phyloP scores from a whole-genome alignment of 2,888 invertebrate species.

The Sycophila texana region DNA sequence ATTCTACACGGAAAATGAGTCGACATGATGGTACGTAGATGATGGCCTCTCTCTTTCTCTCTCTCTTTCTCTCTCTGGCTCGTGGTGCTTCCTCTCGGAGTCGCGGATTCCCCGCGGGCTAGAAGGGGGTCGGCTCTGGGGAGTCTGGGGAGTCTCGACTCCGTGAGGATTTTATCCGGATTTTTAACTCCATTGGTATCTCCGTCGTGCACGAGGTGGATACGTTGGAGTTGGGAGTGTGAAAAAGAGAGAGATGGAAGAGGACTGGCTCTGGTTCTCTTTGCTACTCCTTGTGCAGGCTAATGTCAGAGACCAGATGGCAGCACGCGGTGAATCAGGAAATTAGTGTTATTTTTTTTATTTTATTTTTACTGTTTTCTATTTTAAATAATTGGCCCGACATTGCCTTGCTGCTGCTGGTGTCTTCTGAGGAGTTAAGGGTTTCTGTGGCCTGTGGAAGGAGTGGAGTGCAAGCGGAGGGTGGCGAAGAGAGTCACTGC shows the following conservation, averaged over 20 bases:
- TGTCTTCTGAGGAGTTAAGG: not conserved
- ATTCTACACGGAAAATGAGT: slow-evolving; percentile 84
- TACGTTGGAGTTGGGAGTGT: not conserved
- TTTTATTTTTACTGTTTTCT: slow-evolving; percentile 24
- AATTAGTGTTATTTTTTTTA: slow-evolving; percentile 47
- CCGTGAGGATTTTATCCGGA: too few species aligned
- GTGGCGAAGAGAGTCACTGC: too few species aligned
- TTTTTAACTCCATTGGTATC: not conserved
- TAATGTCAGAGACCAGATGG: slow-evolving; percentile 74
- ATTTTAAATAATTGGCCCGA: slow-evolving; percentile 22
- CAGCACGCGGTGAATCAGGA: slow-evolving; percentile 66
- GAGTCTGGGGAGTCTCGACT: too few species aligned
- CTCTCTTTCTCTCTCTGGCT: slow-evolving; percentile 23
- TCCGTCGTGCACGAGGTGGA: not conserved
- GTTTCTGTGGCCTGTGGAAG: not conserved
- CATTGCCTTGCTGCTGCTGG: not conserved
- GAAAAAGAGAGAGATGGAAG: slow-evolving; percentile 25
- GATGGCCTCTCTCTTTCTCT: slow-evolving; percentile 65
- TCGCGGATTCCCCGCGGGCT: not conserved
- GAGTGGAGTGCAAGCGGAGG: not conserved
- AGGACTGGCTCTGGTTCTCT: slow-evolving; percentile 45
- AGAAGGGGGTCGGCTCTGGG: not conserved
- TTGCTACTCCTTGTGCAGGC: slow-evolving; percentile 57
- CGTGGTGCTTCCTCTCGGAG: not conserved
- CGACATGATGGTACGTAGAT: slow-evolving; percentile 94